These are phyloP conservation scores for Turritopsis rubra DNA, from an alignment of 30 jellyfish, hydroid and myxozoan genomes.

Conservation along the genomic window DNA sequence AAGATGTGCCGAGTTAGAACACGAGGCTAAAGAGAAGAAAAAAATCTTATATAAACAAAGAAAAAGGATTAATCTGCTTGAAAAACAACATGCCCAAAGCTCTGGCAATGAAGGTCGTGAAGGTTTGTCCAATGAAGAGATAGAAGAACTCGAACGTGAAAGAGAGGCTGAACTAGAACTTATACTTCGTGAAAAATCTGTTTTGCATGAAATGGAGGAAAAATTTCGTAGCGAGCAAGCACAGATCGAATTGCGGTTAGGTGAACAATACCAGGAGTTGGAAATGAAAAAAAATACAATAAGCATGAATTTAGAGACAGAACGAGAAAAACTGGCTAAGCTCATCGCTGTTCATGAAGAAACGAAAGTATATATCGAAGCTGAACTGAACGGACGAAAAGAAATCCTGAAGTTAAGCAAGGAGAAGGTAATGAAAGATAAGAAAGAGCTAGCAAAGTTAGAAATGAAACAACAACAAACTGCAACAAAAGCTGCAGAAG, in stretches of 20 bases:
- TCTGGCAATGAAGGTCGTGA: slow-evolving; percentile 66
- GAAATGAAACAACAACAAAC: slow-evolving; percentile 85
- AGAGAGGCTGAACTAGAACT: slow-evolving; percentile 81
- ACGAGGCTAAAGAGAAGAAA: slow-evolving; percentile 74
- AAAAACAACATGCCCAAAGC: slow-evolving; percentile 84
- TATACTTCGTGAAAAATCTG: slow-evolving; percentile 63
- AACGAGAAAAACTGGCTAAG: slow-evolving; percentile 63
- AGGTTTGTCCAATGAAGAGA: slow-evolving; percentile 64
- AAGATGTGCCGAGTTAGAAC: slow-evolving; percentile 53
- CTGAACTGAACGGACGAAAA: slow-evolving; percentile 74
- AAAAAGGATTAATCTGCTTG: slow-evolving; percentile 68
- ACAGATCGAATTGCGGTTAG: slow-evolving; percentile 62
- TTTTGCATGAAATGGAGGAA: slow-evolving; percentile 70
- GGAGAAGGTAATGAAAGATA: slow-evolving; percentile 79
- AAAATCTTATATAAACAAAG: slow-evolving; percentile 77
- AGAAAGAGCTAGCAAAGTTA: slow-evolving; percentile 74
- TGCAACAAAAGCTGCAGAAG: slow-evolving; percentile 83
- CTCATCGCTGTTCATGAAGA: slow-evolving; percentile 73
- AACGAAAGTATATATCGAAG: slow-evolving; percentile 81
- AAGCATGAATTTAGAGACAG: slow-evolving; percentile 31
- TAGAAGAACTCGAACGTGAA: slow-evolving; percentile 74
- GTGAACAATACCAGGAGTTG: slow-evolving; percentile 61
- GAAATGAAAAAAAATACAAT: slow-evolving; percentile 57
- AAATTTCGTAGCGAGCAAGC: slow-evolving; percentile 71
- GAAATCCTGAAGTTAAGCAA: slow-evolving; percentile 62